Evolutionary conservation across 2,113 vertebrate genomes (phyloP), one percentile per base, ranked within the genome.

Genomic region (Cisticola juncidis): DNA sequence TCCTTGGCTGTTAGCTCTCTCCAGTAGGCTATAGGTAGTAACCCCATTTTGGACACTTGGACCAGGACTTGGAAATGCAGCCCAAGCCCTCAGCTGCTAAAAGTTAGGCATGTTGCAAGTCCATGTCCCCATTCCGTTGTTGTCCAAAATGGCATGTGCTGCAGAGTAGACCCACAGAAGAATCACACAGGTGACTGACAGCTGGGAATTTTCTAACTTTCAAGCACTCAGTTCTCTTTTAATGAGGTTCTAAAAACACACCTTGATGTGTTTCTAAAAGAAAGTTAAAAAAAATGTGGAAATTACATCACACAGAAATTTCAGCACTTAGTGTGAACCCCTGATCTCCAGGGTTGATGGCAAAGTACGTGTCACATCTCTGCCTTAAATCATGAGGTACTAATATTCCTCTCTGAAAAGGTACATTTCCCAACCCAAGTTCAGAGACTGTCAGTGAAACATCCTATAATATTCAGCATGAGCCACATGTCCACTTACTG

Each of bases 331-430:
- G 14, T 35, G 25, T 1, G 1, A 60, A 53, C 11, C 9, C 47
- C n/a, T 85, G 6, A 42, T 65, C 19, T 22, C 26, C 3, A 3
- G 21, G 8, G 14, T 60, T 81, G 54, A 42, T 14, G 24, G 19
- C 57, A 50, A 81, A 56, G 26, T 11, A 60, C 0, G 0, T 11
- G 25, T 61, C 66, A 69, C n/a, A 6, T 54, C 12, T 38, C 35
- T 54, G 33, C 74, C 57, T 76, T 77, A 71, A 53, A 78, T 36
- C 45, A 70, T 2, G 3, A 73, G 14, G 17, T 40, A 42, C 48
- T 77, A 60, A 61, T 36, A 38, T 6, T 60, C 40, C 22, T 25
- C 48, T 79, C 31, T 42, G 62, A 48, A 91, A 85, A 85, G 22
- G 6, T 36, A 28, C 20, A 53, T 69, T 88, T 60, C 33, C 36